These are phyloP conservation scores for Catamblyrhynchus diadema DNA, from an alignment of 2,797 vertebrate species.

Conservation along the genomic window DNA sequence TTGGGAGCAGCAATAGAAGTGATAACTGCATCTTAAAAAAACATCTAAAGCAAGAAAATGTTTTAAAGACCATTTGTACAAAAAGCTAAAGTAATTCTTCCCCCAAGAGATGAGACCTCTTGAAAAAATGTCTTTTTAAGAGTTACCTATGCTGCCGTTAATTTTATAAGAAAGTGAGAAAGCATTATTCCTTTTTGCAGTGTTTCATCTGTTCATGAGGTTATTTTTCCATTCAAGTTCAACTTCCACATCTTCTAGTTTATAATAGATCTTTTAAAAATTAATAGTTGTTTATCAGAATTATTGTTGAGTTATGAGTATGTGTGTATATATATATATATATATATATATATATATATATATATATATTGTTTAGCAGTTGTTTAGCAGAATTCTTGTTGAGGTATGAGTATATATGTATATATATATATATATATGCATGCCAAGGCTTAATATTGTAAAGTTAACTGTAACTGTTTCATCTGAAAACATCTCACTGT, in stretches of 20 bases:
- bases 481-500: not conserved
- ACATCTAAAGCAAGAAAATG: not conserved
- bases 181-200: not conserved
- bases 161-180: not conserved
- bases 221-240: not conserved
- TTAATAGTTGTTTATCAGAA: not conserved
- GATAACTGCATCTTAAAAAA: not conserved
- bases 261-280: not conserved
- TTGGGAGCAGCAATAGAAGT: not conserved
- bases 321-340: rapidly evolving
- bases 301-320: not conserved
- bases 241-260: not conserved
- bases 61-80: not conserved
- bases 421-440: too few species aligned
- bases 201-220: not conserved
- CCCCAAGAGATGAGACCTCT: not conserved
- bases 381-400: not conserved
- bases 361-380: not conserved
- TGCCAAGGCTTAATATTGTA: not conserved
- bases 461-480: not conserved
- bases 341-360: rapidly evolving
- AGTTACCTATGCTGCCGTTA: not conserved
- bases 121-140: not conserved
- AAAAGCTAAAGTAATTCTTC: not conserved
- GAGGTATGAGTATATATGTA: not conserved